These are phyloP conservation scores for Antrozous pallidus DNA, from an alignment of 2,797 vertebrate genomes.

Conservation along the genomic window DNA sequence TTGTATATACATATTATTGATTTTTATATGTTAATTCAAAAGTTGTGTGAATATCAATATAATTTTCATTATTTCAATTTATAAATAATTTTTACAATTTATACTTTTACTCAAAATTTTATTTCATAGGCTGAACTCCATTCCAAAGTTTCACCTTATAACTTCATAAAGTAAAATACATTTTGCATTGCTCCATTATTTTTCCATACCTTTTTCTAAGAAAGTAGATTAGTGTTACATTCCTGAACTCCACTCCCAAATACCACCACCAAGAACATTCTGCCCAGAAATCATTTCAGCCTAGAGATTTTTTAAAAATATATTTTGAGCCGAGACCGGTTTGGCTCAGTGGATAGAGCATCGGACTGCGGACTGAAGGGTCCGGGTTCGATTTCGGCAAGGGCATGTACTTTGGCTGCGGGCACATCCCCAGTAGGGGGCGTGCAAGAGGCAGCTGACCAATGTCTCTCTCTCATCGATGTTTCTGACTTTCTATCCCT, in stretches of 20 bases:
- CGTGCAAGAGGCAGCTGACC: too few relatives aligned
- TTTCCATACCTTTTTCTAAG: neutral
- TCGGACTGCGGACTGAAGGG: too few relatives aligned
- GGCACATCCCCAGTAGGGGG: too few relatives aligned
- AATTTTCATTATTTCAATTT: neutral
- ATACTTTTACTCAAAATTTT: neutral
- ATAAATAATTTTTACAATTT: neutral
- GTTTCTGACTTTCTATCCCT: too few relatives aligned
- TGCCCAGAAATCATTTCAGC: neutral
- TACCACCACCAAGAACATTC: neutral
- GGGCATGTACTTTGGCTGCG: too few relatives aligned
- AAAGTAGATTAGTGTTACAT: neutral
- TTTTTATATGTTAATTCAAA: neutral
- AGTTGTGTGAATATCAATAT: neutral
- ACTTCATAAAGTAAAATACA: neutral
- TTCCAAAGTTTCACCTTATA: neutral
- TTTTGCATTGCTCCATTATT: neutral
- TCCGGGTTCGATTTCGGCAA: too few relatives aligned
- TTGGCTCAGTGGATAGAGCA: too few relatives aligned
- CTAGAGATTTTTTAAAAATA: neutral
- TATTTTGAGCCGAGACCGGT: too few relatives aligned
- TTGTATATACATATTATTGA: neutral
- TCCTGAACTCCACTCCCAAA: neutral
- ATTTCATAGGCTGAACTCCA: neutral
- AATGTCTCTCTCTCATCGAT: too few relatives aligned